phyloP scores from a whole-genome alignment of 2,888 invertebrate species.

The Pegoplata infirma region DNA sequence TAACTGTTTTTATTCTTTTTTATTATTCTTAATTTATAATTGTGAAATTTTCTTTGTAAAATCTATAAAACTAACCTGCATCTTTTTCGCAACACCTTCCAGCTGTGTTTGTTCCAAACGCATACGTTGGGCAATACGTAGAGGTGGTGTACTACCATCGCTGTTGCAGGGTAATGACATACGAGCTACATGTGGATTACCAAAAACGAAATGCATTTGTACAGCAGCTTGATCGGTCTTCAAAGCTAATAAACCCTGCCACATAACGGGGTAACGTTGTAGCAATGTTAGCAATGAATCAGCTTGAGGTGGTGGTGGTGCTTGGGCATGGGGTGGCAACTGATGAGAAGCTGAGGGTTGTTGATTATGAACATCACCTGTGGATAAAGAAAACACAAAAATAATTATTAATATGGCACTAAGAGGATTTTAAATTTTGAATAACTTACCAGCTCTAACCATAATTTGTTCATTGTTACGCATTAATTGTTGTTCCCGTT shows the following conservation, averaged over 20 bases:
- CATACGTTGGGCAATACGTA: slow-evolving; percentile 98
- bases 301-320: slow-evolving; percentile 89
- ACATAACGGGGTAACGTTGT: slow-evolving; percentile 96
- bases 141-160: slow-evolving; percentile 89
- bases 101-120: slow-evolving; percentile 96
- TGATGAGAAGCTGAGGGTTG: slow-evolving; percentile 25
- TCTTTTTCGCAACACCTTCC: slow-evolving; percentile 96
- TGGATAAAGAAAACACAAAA: not conserved
- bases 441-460: slow-evolving; percentile 67
- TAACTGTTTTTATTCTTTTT: too few relatives aligned
- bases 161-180: slow-evolving; percentile 91
- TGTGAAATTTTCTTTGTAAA: too few relatives aligned
- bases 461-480: slow-evolving; percentile 66
- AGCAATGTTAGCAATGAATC: slow-evolving; percentile 89
- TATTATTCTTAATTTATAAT: too few relatives aligned
- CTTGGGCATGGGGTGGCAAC: slow-evolving; percentile 86
- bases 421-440: not conserved
- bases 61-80: slow-evolving; percentile 85
- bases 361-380: slow-evolving; percentile 65
- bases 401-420: not conserved
- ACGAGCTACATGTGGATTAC: slow-evolving; percentile 92
- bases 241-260: slow-evolving; percentile 96
- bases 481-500: slow-evolving; percentile 65
- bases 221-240: slow-evolving; percentile 98
- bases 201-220: slow-evolving; percentile 99